Conservation (phyloP, 2,888 invertebrate species). For the Erebia aethiops region DNA sequence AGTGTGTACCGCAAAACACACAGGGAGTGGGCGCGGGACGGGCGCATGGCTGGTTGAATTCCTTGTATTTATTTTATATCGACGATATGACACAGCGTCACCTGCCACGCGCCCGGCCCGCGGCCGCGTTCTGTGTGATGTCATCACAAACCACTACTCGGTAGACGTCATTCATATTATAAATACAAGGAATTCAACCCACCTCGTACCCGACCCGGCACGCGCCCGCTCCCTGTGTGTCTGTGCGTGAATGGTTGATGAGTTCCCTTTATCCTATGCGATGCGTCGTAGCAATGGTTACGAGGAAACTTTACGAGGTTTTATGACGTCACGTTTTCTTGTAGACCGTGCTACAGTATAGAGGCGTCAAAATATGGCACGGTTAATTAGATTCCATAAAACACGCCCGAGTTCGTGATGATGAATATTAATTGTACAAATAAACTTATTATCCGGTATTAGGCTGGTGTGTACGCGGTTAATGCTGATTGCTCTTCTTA, state of each 20-base stretch:
- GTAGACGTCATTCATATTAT: too few species aligned
- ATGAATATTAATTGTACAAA: slow-evolving; percentile 40
- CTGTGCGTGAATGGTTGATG: neutral
- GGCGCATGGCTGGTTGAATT: too few species aligned
- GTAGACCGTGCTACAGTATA: slow-evolving; percentile 22
- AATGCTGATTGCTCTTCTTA: slow-evolving; percentile 28
- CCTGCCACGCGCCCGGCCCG: too few species aligned
- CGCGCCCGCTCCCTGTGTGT: too few species aligned
- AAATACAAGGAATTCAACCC: too few species aligned
- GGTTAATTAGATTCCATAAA: slow-evolving; percentile 37
- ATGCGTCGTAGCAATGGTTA: neutral
- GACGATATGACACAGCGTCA: too few species aligned
- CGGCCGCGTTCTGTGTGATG: too few species aligned
- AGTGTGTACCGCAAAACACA: too few species aligned
- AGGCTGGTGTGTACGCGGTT: slow-evolving; percentile 27
- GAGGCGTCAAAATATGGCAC: slow-evolving; percentile 32
- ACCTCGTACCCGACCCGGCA: too few species aligned
- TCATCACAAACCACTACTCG: too few species aligned
- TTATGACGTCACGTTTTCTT: slow-evolving; percentile 9
- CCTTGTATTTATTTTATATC: too few species aligned
- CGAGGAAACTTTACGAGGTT: neutral
- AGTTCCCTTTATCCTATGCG: neutral
- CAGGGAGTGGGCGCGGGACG: too few species aligned
- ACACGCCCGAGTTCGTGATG: slow-evolving; percentile 38
- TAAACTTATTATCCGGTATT: slow-evolving; percentile 35